A percentile compares a stretch with the other conserved stretches of the same genome.
Evolutionary conservation across 2,888 invertebrate genomes (phyloP).

Genomic region (Mechanitis mazaeus): DNA sequence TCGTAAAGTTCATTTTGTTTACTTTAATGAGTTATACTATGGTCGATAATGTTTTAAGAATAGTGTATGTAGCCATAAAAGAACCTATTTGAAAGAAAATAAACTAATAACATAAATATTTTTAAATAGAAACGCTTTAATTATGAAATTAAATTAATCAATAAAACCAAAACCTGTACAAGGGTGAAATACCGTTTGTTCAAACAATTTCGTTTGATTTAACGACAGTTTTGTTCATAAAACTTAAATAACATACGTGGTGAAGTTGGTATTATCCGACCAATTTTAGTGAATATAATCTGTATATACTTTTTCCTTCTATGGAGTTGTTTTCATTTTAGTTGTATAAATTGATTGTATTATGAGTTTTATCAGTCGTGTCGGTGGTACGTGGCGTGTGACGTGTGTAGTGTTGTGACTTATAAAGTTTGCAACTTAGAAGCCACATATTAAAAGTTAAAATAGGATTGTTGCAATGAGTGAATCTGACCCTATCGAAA

Average conservation of each 20-base stretch:
- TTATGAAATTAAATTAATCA: too few species aligned
- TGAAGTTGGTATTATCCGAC: constrained; percentile 42
- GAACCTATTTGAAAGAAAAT: too few species aligned
- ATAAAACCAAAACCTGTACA: constrained; percentile 3
- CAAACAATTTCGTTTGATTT: constrained; percentile 49
- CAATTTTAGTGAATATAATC: constrained; percentile 39
- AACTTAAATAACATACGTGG: constrained; percentile 33
- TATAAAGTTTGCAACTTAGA: constrained; percentile 17
- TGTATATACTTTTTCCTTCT: constrained; percentile 28
- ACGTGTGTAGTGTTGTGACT: constrained; percentile 34
- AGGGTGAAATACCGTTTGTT: constrained; percentile 39
- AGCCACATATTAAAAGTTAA: constrained; percentile 20
- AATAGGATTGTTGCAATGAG: constrained; percentile 36
- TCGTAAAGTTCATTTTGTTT: too few species aligned
- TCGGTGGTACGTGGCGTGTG: constrained; percentile 66
- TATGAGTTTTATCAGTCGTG: constrained; percentile 50
- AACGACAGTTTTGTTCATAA: constrained; percentile 42
- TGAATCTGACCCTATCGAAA: constrained; percentile 38
- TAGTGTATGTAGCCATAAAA: too few species aligned
- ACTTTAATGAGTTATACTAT: too few species aligned
- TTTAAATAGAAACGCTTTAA: too few species aligned
- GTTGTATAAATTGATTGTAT: constrained; percentile 32
- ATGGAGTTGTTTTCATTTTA: constrained; percentile 42
- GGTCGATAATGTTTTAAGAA: too few species aligned
- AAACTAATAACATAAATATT: too few species aligned